A percentile compares a stretch with the other conserved stretches of the same genome.
Conservation (phyloP, 2,113 vertebrate species). For the Salvelinus alpinus region DNA sequence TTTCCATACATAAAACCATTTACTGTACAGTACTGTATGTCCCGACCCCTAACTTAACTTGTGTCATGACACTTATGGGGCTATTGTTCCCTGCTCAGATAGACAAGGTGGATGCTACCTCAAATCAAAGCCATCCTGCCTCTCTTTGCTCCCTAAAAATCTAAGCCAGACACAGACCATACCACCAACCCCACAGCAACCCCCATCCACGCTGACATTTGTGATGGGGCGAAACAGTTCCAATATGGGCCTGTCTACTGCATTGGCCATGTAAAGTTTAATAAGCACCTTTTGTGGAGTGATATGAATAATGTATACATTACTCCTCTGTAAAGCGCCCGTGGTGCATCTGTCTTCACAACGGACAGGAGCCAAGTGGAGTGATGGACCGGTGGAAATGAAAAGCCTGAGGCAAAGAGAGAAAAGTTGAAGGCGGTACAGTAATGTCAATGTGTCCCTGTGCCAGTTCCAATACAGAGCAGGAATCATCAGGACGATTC, state of each 20-base stretch:
- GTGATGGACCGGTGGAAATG: constrained; percentile 63
- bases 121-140: not conserved
- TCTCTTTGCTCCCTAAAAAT: constrained; percentile 45
- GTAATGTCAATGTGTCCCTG: constrained; percentile 59
- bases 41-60: no score
- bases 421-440: constrained; percentile 64
- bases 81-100: not conserved
- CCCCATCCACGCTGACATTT: constrained; percentile 70
- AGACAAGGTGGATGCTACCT: not conserved
- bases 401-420: constrained; percentile 46
- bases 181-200: constrained; percentile 15
- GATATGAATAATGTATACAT: constrained; percentile 81
- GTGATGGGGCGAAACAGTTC: constrained; percentile 68
- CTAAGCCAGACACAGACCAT: constrained; percentile 70
- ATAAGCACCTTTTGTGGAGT: constrained; percentile 77
- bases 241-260: constrained; percentile 65
- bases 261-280: constrained; percentile 75
- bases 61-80: no score
- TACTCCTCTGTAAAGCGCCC: constrained; percentile 70
- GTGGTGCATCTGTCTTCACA: constrained; percentile 68
- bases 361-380: constrained; percentile 57
- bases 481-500: constrained; percentile 33
- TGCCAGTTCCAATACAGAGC: constrained; percentile 61
- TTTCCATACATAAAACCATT: no score
- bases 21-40: no score